phyloP scores from a whole-genome alignment of 2,888 invertebrate species.

The Drosophila mimetica region DNA sequence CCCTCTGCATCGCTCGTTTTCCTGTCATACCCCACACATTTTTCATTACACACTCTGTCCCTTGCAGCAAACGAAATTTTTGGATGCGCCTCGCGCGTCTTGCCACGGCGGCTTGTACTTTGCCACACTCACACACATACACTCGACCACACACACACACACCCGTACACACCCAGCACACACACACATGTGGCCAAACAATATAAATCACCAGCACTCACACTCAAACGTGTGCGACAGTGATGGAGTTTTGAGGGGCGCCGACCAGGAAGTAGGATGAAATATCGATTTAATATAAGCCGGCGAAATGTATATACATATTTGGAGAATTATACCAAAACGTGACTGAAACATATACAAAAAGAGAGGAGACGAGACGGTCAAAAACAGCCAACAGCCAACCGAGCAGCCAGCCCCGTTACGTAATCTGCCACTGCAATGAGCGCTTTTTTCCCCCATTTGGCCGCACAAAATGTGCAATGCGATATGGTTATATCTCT shows the following conservation, averaged over 20 bases:
- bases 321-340: slow-evolving; percentile 43
- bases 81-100: slow-evolving; percentile 62
- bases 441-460: slow-evolving; percentile 9
- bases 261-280: slow-evolving; percentile 38
- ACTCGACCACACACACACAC: slow-evolving; percentile 29
- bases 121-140: slow-evolving; percentile 46
- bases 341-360: slow-evolving; percentile 42
- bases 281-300: slow-evolving; percentile 43
- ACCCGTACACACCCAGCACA: slow-evolving; percentile 18
- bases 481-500: slow-evolving; percentile 12
- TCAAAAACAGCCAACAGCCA: too few species aligned
- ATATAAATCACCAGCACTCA: slow-evolving; percentile 43
- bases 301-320: slow-evolving; percentile 40
- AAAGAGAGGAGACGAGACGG: slow-evolving; percentile 15
- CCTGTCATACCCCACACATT: slow-evolving; percentile 65
- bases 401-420: slow-evolving; percentile 28
- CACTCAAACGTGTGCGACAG: slow-evolving; percentile 25
- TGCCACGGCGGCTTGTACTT: slow-evolving; percentile 48
- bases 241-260: slow-evolving; percentile 27
- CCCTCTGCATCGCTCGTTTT: slow-evolving; percentile 41
- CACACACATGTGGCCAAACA: slow-evolving; percentile 38
- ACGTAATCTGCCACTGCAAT: slow-evolving; percentile 34
- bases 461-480: slow-evolving; percentile 27
- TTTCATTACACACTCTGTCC: slow-evolving; percentile 72
- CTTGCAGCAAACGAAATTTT: slow-evolving; percentile 63